A percentile compares a stretch with the other conserved stretches of the same genome.
phyloP scores from a whole-genome alignment of 1,140 invertebrate species.

The Eupeodes corollae region DNA sequence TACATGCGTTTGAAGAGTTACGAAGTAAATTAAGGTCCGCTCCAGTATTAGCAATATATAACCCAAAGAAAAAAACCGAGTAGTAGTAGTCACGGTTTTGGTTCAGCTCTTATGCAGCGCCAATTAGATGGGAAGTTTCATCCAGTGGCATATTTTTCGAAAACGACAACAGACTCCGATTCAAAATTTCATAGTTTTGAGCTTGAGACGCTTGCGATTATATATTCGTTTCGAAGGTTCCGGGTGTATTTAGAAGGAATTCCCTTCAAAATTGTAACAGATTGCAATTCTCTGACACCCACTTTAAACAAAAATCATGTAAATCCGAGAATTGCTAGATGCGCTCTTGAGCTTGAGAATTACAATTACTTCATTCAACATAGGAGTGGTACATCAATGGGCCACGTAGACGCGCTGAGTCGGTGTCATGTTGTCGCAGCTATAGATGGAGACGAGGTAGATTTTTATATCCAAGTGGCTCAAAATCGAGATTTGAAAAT shows the following conservation, averaged over 20 bases:
- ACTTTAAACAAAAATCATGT: constrained; percentile 9
- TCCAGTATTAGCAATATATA: constrained; percentile 11
- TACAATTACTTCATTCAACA: neutral
- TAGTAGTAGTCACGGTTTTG: constrained; percentile 15
- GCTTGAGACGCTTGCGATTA: constrained; percentile 40
- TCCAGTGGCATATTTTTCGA: constrained; percentile 36
- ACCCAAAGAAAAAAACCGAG: constrained; percentile 9
- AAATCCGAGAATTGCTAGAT: too few relatives aligned
- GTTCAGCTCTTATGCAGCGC: constrained; percentile 22
- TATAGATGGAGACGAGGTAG: neutral
- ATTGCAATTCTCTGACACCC: constrained; percentile 18
- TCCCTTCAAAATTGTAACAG: too few relatives aligned
- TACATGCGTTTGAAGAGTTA: constrained; percentile 8
- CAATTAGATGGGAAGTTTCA: constrained; percentile 17
- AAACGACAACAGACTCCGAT: constrained; percentile 32
- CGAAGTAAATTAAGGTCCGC: constrained; percentile 2
- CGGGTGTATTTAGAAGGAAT: too few relatives aligned
- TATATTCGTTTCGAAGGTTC: constrained; percentile 38
- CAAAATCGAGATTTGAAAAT: neutral
- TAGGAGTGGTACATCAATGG: constrained; percentile 16
- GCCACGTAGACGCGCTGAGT: constrained; percentile 25
- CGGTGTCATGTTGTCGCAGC: neutral
- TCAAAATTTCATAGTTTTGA: constrained; percentile 37
- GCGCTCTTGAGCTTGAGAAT: constrained; percentile 5
- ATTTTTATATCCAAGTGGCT: neutral